Percentiles rank a stretch among this genome's conserved stretches.
phyloP scores from a whole-genome alignment of 2,888 invertebrate species.

The Apocheima hispidaria region DNA sequence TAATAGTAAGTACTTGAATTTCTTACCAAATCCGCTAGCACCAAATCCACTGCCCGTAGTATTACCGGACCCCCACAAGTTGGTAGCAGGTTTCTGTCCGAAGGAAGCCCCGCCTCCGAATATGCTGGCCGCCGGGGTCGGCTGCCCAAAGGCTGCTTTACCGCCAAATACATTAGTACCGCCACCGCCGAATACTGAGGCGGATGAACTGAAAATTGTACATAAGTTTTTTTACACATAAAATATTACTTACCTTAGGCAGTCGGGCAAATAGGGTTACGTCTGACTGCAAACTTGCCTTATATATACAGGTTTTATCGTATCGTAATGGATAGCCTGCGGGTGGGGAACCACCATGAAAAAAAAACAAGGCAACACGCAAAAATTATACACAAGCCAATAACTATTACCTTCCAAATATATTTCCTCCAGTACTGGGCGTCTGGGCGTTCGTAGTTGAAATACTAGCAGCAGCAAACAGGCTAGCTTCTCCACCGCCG shows the following conservation, averaged over 20 bases:
- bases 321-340: too few relatives aligned
- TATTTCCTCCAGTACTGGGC: slow-evolving; percentile 64
- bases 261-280: too few relatives aligned
- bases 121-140: slow-evolving; percentile 65
- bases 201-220: slow-evolving; percentile 54
- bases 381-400: too few relatives aligned
- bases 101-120: slow-evolving; percentile 69
- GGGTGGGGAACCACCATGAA: too few relatives aligned
- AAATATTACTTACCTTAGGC: too few relatives aligned
- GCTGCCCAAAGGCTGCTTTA: slow-evolving; percentile 71
- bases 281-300: too few relatives aligned
- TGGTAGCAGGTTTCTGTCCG: slow-evolving; percentile 64
- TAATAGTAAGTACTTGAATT: too few relatives aligned
- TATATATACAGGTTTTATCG: too few relatives aligned
- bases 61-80: slow-evolving; percentile 69
- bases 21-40: slow-evolving; percentile 69
- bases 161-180: slow-evolving; percentile 71
- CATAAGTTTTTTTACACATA: background rate
- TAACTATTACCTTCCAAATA: slow-evolving; percentile 71
- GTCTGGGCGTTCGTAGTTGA: slow-evolving; percentile 72
- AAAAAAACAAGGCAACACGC: too few relatives aligned
- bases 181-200: slow-evolving; percentile 69
- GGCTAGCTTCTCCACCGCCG: slow-evolving; percentile 64
- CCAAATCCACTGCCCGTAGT: slow-evolving; percentile 66
- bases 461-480: slow-evolving; percentile 79